A percentile compares a stretch with the other conserved stretches of the same genome.
These are phyloP conservation scores for Trypoxylon attenuatum DNA, from an alignment of 2,888 invertebrate species.

Conservation along the genomic window DNA sequence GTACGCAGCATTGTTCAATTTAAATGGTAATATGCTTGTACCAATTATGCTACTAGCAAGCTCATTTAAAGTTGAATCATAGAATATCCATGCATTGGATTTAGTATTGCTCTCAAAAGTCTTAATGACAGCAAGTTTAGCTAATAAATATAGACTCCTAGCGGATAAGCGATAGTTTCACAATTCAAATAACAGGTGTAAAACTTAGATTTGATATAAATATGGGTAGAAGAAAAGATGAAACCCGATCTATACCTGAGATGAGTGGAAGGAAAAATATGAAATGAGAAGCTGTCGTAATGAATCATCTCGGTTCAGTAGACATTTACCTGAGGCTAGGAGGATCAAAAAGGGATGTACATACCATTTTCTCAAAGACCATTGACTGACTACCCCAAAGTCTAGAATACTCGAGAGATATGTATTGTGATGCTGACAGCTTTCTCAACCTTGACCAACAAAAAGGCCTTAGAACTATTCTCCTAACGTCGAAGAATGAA, in stretches of 20 bases:
- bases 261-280: constrained; percentile 59
- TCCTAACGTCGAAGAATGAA: constrained; percentile 48
- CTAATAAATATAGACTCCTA: too few relatives aligned
- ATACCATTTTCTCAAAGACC: constrained; percentile 66
- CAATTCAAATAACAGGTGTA: too few relatives aligned
- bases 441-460: constrained; percentile 27
- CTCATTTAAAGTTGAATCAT: too few relatives aligned
- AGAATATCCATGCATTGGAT: too few relatives aligned
- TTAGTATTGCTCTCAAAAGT: too few relatives aligned
- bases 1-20: too few relatives aligned
- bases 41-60: too few relatives aligned
- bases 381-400: constrained; percentile 29
- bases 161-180: too few relatives aligned
- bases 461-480: constrained; percentile 30
- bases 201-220: too few relatives aligned
- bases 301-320: constrained; percentile 66
- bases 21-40: too few relatives aligned
- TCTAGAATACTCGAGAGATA: constrained; percentile 31
- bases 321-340: constrained; percentile 66
- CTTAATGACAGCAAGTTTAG: too few relatives aligned
- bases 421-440: constrained; percentile 47
- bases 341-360: constrained; percentile 56
- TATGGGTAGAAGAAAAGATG: constrained; percentile 1
- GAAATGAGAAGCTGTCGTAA: constrained; percentile 73
- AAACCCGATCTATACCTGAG: constrained; percentile 56